Percentiles rank a stretch among this genome's conserved stretches.
phyloP scores from a whole-genome alignment of 2,113 vertebrate species.

The Salvator merianae region DNA sequence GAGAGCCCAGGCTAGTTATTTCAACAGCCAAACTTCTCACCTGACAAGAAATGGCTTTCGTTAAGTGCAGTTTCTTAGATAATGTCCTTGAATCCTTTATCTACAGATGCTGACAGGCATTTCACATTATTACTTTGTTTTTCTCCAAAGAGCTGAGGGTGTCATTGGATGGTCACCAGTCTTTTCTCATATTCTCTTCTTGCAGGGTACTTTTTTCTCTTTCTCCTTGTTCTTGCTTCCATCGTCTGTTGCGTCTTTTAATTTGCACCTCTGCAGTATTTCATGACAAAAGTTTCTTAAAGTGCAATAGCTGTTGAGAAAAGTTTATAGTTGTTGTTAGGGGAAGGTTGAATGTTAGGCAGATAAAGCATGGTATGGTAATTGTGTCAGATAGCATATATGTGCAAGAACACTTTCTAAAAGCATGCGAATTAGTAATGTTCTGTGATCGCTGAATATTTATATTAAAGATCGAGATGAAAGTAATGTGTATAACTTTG shows the following conservation, averaged over 20 bases:
- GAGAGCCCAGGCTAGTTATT: not conserved
- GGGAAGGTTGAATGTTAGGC: not conserved
- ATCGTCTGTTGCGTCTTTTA: not conserved
- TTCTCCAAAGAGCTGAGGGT: no score
- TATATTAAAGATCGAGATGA: not conserved
- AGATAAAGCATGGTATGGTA: not conserved
- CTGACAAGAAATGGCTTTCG: not conserved
- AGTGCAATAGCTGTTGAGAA: not conserved
- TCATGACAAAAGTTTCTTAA: not conserved
- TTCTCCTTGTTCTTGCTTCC: not conserved
- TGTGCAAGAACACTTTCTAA: rapidly evolving
- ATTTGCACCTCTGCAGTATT: not conserved
- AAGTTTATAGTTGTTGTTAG: not conserved
- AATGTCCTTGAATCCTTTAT: not conserved
- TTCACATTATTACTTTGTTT: not conserved
- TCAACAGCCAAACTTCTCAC: not conserved
- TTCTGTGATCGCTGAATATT: not conserved
- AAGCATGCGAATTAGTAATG: not conserved
- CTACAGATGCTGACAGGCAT: not conserved
- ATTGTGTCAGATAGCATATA: constrained; percentile 28
- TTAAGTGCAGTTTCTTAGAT: not conserved
- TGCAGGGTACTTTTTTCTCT: no score
- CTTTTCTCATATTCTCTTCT: not conserved
- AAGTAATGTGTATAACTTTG: not conserved
- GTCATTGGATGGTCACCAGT: not conserved